Percentiles rank a stretch among this genome's conserved stretches.
Conservation (phyloP, 2,113 vertebrate genomes). For the Pontoporia blainvillei region DNA sequence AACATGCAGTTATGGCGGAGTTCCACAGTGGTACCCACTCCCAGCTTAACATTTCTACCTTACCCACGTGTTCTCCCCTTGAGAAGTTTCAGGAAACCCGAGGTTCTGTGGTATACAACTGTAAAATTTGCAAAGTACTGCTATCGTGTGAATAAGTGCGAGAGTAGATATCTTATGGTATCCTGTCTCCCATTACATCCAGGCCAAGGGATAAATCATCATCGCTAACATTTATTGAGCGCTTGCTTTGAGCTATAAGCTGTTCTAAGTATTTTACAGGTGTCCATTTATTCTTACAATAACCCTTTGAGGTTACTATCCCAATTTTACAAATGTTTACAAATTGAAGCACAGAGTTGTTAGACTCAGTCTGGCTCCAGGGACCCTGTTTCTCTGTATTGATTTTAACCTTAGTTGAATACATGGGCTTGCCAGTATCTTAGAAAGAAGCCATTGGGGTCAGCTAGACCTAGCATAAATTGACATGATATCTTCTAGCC, state of each 20-base stretch:
- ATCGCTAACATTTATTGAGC: neutral
- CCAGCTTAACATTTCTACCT: neutral
- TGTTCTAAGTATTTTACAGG: neutral
- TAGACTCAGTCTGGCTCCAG: neutral
- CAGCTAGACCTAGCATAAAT: neutral
- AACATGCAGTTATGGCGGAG: neutral
- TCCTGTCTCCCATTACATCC: neutral
- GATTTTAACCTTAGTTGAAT: constrained; percentile 7
- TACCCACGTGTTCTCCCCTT: neutral
- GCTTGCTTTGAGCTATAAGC: neutral
- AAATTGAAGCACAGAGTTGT: neutral
- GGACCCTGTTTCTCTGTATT: neutral
- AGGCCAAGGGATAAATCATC: neutral
- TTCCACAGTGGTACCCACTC: neutral
- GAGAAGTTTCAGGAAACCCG: neutral
- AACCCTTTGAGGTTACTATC: neutral
- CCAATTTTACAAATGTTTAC: neutral
- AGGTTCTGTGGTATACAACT: neutral
- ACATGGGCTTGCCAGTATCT: neutral
- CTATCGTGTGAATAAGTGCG: neutral
- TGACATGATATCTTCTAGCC: neutral
- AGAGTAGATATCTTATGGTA: neutral
- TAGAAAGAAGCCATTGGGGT: neutral
- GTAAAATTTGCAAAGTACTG: neutral
- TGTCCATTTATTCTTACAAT: neutral